Base-by-base conservation (phyloP, 2,888 invertebrate species). In the Thymelicus acteon region DNA sequence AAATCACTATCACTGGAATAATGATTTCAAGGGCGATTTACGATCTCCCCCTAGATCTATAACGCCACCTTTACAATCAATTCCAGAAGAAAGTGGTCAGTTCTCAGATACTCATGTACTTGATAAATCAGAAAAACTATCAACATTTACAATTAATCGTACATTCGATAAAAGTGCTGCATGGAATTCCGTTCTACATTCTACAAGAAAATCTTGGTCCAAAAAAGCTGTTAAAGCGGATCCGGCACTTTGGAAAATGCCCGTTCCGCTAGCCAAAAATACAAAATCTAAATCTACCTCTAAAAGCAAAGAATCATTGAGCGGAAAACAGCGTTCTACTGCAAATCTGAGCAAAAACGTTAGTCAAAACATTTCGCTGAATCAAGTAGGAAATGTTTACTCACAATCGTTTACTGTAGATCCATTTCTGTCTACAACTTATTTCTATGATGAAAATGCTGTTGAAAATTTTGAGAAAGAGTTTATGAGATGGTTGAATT, bases 401-500 rank as follows among this genome's bases (percentile, higher is more conserved):
- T 90, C 92, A 6, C 91, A 93, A 72, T 90, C 94, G 0, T 83
- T 91, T 12, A 96, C 95, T 2, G 89, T 94, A 7, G 96, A 96
- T 88, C 96, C 96, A 5, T 96, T 96, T 78, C 83, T 95, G 49
- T 95, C 95, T 0, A 91, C 95, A 0, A 95, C 95, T 0, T 94
- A 96, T 81, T 96, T 95, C 80, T 95, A 96, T 76, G 96, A 96
- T 79, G 95, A 96, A 74, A 92, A 94, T 76, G 96, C 96, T 80
- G 94, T 97, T 0, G 94, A 95, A 60, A 94, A 95, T 72, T 96
- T 97, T 83, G 96, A 96, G 85, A 89, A 83, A 0, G 95, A 96
- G 79, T 96, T 97, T 72, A 96, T 95, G 80, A 96, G 96, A 77
- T 97, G 97, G 97, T 87, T 97, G 0, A 97, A 97, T 85, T 96